A percentile compares a stretch with the other conserved stretches of the same genome.
These are phyloP conservation scores for Enteromius anoplus DNA, from an alignment of 2,797 vertebrate species.

Conservation along the genomic window DNA sequence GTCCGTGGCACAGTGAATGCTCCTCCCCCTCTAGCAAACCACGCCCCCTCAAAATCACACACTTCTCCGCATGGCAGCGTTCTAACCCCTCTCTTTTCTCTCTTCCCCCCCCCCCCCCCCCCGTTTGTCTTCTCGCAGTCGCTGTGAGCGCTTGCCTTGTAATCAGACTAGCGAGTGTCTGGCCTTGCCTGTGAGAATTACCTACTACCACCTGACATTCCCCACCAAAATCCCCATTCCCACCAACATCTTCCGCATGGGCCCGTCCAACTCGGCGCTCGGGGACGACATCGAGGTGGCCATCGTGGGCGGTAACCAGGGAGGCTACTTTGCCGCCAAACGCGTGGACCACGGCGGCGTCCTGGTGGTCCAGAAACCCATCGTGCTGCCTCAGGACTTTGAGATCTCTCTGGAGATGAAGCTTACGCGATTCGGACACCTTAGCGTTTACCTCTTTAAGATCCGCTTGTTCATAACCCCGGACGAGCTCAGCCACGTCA, in stretches of 20 bases:
- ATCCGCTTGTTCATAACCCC: conserved; percentile 90
- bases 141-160: conserved; percentile 99
- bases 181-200: conserved; percentile 96
- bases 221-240: conserved; percentile 93
- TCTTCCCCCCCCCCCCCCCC: conserved; percentile 41
- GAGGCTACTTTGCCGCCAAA: conserved; percentile 86
- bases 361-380: conserved; percentile 85
- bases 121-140: conserved; percentile 78
- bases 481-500: conserved; percentile 76
- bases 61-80: conserved; percentile 69
- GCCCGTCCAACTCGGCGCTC: conserved; percentile 84
- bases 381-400: conserved; percentile 87
- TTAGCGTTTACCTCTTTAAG: conserved; percentile 89
- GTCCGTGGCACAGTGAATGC: conserved; percentile 13
- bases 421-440: conserved; percentile 82
- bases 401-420: conserved; percentile 90
- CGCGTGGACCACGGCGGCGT: conserved; percentile 83
- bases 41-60: conserved; percentile 18
- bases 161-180: conserved; percentile 92
- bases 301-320: conserved; percentile 90
- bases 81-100: conserved; percentile 64
- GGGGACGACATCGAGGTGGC: conserved; percentile 91
- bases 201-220: conserved; percentile 97
- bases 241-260: conserved; percentile 97
- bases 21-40: conserved; percentile 29